Percentiles rank a stretch among this genome's conserved stretches.
Evolutionary conservation across 1,140 invertebrate genomes (phyloP).

Genomic region (Periplaneta americana): DNA sequence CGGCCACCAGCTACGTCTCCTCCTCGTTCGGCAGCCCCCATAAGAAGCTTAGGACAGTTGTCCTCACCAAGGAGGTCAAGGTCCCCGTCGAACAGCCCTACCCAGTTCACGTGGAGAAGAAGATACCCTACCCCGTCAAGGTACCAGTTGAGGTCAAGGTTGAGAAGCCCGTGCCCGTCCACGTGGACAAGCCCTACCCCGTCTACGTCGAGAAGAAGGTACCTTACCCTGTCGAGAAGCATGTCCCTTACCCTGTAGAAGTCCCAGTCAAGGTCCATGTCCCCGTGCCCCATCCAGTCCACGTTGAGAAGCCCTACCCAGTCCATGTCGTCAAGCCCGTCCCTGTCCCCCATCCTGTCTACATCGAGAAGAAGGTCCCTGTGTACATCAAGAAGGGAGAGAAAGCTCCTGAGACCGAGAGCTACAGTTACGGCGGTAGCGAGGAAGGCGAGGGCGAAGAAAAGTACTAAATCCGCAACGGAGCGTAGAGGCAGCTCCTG

Average conservation of each 20-base stretch:
- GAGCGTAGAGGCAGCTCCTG: not conserved
- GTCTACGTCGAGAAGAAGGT: slow-evolving; percentile 38
- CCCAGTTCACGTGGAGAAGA: slow-evolving; percentile 22
- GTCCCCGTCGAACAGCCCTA: slow-evolving; percentile 50
- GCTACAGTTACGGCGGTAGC: not conserved
- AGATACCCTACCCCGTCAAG: slow-evolving; percentile 8
- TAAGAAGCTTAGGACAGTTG: slow-evolving; percentile 32
- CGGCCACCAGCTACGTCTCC: not conserved
- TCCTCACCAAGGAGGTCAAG: slow-evolving; percentile 52
- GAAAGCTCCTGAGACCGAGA: not conserved
- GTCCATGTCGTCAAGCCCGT: slow-evolving; percentile 56
- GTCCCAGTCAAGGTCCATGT: slow-evolving; percentile 54
- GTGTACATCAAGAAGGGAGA: slow-evolving; percentile 38
- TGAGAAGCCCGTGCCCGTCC: slow-evolving; percentile 11
- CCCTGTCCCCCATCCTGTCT: slow-evolving; percentile 61
- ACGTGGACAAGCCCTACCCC: slow-evolving; percentile 29
- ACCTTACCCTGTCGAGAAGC: slow-evolving; percentile 35
- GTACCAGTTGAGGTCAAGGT: slow-evolving; percentile 4
- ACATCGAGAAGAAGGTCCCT: slow-evolving; percentile 60
- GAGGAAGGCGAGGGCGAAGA: not conserved
- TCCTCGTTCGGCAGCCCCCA: not conserved
- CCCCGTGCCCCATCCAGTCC: slow-evolving; percentile 32
- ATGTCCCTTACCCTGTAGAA: slow-evolving; percentile 33
- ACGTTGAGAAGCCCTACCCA: slow-evolving; percentile 54
- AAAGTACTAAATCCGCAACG: not conserved